Evolutionary conservation across 1,140 invertebrate genomes (phyloP), one percentile per base, ranked within the genome.

Genomic region (Leguminivora glycinivorella): DNA sequence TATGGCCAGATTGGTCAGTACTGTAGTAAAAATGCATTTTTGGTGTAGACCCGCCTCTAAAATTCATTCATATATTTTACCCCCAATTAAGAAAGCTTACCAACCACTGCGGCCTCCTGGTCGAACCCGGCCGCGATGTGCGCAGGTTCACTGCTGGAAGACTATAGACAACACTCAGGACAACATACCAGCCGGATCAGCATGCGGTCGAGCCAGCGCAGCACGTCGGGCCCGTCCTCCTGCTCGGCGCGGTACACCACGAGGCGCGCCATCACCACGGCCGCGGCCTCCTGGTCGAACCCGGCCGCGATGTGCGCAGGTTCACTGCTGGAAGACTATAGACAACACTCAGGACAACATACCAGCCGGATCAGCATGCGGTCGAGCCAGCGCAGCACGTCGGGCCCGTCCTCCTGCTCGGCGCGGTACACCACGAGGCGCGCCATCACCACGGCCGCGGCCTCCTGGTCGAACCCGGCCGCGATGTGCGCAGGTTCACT

Each of bases 151-250:
- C 94, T 0, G 94, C 94, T n/a, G n/a, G n/a, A n/a, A n/a, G n/a
- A n/a, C n/a, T n/a, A n/a, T n/a, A n/a, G n/a, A n/a, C n/a, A n/a
- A n/a, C n/a, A n/a, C n/a, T n/a, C 3, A 31, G 29, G 1, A 68
- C 26, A 5, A 38, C 71, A 88, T 93, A 99, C 98, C 93, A 99
- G 92, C 89, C 98, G 93, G 80, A 99, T 99, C 6, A 99, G 94
- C 95, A 98, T 99, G 78, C 99, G 94, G 92, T 99, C 99, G 0
- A 99, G 95, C 99, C 99, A 99, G 83, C 99, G 94, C 70, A 99
- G 93, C 47, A 99, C 98, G 91, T 99, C 99, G 0, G 98, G 97
- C 4, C 97, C 97, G 82, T 99, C 98, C 84, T 99, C 98, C 29
- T 95, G 96, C 90, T 99, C 98, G 1, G 98, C 98, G 81, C 98